These are phyloP conservation scores for Ariolimax columbianus DNA, from an alignment of 2,888 invertebrate species.

Conservation along the genomic window DNA sequence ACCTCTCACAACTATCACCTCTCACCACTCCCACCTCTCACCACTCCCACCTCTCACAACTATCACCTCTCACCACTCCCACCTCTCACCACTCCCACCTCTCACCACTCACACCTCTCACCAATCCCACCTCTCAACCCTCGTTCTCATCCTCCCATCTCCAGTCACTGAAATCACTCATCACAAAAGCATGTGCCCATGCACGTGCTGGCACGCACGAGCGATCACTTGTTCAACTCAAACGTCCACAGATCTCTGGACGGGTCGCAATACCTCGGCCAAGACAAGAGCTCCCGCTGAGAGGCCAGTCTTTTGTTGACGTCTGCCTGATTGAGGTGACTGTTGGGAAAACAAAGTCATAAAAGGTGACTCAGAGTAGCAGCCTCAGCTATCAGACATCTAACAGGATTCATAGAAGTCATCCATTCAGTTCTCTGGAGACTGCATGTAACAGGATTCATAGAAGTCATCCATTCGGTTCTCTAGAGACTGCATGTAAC, in stretches of 20 bases:
- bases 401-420: no score
- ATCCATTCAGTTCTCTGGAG: no score
- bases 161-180: conserved; percentile 4
- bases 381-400: no score
- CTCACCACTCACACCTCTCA: neutral
- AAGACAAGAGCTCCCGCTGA: conserved; percentile 3
- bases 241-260: neutral
- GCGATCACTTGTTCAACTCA: conserved; percentile 11
- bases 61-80: neutral
- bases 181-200: conserved; percentile 16
- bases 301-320: neutral
- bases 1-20: neutral
- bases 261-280: neutral
- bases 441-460: no score
- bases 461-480: no score
- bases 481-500: no score
- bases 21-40: neutral
- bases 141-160: neutral
- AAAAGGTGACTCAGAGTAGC: no score
- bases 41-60: neutral
- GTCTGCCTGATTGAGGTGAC: neutral
- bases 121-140: neutral
- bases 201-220: conserved; percentile 38
- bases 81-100: neutral
- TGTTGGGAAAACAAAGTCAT: no score